These are phyloP conservation scores for Microctonus aethiopoides DNA, from an alignment of 2,888 invertebrate species.

Conservation along the genomic window DNA sequence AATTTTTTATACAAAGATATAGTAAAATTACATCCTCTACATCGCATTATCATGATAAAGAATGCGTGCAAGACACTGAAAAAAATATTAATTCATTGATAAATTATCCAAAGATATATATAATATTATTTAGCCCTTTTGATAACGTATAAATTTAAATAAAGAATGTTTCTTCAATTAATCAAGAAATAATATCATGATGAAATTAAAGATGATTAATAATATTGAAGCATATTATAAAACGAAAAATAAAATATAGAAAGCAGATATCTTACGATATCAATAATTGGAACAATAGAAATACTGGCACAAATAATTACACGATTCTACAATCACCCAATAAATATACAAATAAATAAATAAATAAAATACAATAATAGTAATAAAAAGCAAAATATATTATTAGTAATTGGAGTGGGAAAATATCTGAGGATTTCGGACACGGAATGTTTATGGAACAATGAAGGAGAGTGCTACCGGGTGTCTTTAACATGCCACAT, in stretches of 20 bases:
- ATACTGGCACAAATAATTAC: slow-evolving; percentile 42
- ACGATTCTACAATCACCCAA: slow-evolving; percentile 45
- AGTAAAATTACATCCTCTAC: slow-evolving; percentile 3
- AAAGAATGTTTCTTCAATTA: not conserved
- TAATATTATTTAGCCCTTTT: not conserved
- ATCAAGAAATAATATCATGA: slow-evolving; percentile 6
- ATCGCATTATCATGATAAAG: slow-evolving; percentile 13
- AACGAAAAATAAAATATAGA: slow-evolving; percentile 21
- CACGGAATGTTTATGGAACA: slow-evolving; percentile 16
- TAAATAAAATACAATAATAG: slow-evolving; percentile 11
- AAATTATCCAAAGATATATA: slow-evolving; percentile 38
- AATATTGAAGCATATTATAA: slow-evolving; percentile 10
- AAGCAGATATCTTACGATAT: slow-evolving; percentile 20
- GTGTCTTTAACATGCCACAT: slow-evolving; percentile 46
- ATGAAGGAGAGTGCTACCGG: slow-evolving; percentile 39
- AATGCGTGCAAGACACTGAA: slow-evolving; percentile 28
- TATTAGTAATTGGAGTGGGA: slow-evolving; percentile 41
- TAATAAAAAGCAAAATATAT: slow-evolving; percentile 20
- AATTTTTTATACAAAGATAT: not conserved
- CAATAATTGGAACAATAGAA: slow-evolving; percentile 12
- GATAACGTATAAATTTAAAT: not conserved
- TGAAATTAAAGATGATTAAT: slow-evolving; percentile 20
- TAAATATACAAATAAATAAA: slow-evolving; percentile 29
- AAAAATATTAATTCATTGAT: slow-evolving; percentile 15
- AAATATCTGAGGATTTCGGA: slow-evolving; percentile 27